phyloP scores from a whole-genome alignment of 2,797 vertebrate species.

The Miichthys miiuy region DNA sequence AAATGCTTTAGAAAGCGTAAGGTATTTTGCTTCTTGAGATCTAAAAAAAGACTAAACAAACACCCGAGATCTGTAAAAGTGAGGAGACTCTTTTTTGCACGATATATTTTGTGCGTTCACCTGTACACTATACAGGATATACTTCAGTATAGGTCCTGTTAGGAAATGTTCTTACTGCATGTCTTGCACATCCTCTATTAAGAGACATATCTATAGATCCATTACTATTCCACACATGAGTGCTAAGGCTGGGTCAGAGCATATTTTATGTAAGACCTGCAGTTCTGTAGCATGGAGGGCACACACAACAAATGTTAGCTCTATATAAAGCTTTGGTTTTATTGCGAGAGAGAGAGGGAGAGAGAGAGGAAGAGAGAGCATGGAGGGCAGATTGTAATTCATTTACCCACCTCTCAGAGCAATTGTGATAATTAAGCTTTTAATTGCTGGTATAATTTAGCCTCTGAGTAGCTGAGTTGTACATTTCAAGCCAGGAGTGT shows the following conservation, averaged over 20 bases:
- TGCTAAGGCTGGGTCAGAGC: constrained; percentile 42
- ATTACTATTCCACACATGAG: constrained; percentile 60
- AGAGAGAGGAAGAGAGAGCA: background rate
- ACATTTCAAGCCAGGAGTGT: constrained; percentile 38
- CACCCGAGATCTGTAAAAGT: background rate
- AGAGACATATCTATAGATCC: constrained; percentile 46
- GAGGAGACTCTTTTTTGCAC: background rate
- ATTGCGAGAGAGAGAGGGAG: constrained; percentile 19
- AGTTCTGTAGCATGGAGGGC: constrained; percentile 23
- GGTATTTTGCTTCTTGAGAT: background rate
- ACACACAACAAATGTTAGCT: constrained; percentile 24
- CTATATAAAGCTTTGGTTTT: constrained; percentile 35
- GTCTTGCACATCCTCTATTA: constrained; percentile 18
- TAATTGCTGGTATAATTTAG: constrained; percentile 61
- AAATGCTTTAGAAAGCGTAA: background rate
- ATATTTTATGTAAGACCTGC: constrained; percentile 67
- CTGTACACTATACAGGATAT: background rate
- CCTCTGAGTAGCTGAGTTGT: constrained; percentile 31
- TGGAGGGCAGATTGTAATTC: constrained; percentile 28
- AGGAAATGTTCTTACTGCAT: constrained; percentile 26
- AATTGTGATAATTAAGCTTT: constrained; percentile 49
- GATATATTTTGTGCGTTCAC: constrained; percentile 13
- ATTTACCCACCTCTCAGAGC: constrained; percentile 46
- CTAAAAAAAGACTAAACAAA: constrained; percentile 3
- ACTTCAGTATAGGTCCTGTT: background rate